Evolutionary conservation across 2,888 invertebrate species (phyloP).

Genomic region (Mesorhabditis spiculigera): DNA sequence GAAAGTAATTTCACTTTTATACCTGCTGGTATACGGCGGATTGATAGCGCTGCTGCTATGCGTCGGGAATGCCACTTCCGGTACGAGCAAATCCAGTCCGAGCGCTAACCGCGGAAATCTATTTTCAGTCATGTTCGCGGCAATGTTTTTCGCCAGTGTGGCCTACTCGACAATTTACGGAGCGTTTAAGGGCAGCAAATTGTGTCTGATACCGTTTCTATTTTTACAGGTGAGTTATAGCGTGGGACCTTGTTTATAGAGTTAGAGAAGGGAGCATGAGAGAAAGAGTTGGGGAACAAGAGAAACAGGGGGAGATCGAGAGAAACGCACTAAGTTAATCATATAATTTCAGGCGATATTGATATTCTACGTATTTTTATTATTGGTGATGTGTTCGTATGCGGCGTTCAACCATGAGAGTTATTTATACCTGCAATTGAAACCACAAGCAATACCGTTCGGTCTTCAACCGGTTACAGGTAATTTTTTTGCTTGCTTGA

Average conservation of each 20-base stretch:
- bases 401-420: conserved; percentile 13
- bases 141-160: conserved; percentile 32
- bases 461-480: neutral
- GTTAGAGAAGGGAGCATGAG: neutral
- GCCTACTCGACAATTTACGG: conserved; percentile 41
- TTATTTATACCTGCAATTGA: neutral
- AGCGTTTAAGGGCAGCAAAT: conserved; percentile 46
- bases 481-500: neutral
- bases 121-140: conserved; percentile 20
- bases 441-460: neutral
- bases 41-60: conserved; percentile 4
- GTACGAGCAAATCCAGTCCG: neutral
- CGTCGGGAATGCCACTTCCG: neutral
- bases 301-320: neutral
- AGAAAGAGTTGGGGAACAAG: neutral
- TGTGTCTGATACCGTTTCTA: conserved; percentile 50
- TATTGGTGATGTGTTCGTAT: conserved; percentile 17
- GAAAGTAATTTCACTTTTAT: neutral
- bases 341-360: conserved; percentile 20
- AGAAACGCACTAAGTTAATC: neutral
- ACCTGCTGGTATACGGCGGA: neutral
- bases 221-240: conserved; percentile 38
- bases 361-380: conserved; percentile 21
- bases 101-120: neutral
- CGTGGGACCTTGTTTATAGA: neutral